These are phyloP conservation scores for Scrobipalpa costella DNA, from an alignment of 2,888 invertebrate species.

Conservation along the genomic window DNA sequence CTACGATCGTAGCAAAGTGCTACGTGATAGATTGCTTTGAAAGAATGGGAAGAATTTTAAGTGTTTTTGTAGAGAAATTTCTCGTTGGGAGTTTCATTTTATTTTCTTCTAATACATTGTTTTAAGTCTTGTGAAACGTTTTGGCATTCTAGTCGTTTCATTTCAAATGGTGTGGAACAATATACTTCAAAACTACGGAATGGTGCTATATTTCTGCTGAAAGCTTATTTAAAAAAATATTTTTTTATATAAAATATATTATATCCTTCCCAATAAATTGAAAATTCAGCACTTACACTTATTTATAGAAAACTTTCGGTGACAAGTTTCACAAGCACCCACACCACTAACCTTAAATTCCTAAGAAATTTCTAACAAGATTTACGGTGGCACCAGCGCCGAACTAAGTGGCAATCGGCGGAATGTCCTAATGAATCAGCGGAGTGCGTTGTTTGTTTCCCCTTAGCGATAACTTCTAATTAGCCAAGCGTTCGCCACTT, in stretches of 20 bases:
- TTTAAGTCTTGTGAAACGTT: constrained; percentile 5
- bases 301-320: too few relatives aligned
- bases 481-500: constrained; percentile 41
- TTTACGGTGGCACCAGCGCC: constrained; percentile 1
- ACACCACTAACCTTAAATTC: background rate
- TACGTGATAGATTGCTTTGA: constrained; percentile 22
- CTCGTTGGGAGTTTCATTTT: constrained; percentile 11
- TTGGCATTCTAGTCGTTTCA: background rate
- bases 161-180: background rate
- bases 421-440: constrained; percentile 62
- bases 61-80: constrained; percentile 17
- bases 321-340: background rate
- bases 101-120: constrained; percentile 15
- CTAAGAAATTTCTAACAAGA: background rate
- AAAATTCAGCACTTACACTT: too few relatives aligned
- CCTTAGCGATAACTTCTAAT: constrained; percentile 61
- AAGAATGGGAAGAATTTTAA: constrained; percentile 20
- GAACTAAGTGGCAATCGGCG: constrained; percentile 52
- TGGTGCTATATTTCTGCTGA: too few relatives aligned
- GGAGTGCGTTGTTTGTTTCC: constrained; percentile 59
- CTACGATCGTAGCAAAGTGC: constrained; percentile 19
- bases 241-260: too few relatives aligned
- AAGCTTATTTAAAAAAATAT: too few relatives aligned
- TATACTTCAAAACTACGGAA: too few relatives aligned
- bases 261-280: too few relatives aligned